Conservation (phyloP, 2,888 invertebrate genomes). For the Zygaena filipendulae region DNA sequence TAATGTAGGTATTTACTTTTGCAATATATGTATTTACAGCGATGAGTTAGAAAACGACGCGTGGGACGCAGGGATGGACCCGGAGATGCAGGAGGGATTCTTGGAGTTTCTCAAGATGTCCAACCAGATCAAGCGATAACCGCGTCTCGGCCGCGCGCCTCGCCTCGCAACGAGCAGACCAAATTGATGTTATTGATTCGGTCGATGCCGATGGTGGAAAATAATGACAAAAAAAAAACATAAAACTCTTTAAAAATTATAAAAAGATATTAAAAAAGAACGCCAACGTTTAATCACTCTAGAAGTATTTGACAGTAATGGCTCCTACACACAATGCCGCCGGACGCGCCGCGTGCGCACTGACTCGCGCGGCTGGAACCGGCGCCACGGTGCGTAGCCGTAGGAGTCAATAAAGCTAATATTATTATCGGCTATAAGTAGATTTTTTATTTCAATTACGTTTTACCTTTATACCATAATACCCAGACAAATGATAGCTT, state of each 20-base stretch:
- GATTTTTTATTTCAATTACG: no score
- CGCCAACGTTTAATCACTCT: slow-evolving; percentile 26
- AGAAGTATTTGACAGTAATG: slow-evolving; percentile 19
- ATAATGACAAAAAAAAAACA: slow-evolving; percentile 35
- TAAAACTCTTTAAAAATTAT: slow-evolving; percentile 44
- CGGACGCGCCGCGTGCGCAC: slow-evolving; percentile 9
- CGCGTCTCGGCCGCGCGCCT: slow-evolving; percentile 23
- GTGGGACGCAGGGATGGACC: slow-evolving; percentile 65
- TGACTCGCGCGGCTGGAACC: neutral
- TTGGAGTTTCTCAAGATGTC: slow-evolving; percentile 64
- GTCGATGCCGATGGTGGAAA: slow-evolving; percentile 21
- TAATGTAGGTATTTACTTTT: no score
- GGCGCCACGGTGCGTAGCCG: neutral
- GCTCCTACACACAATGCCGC: no score
- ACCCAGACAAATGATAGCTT: no score
- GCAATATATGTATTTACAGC: slow-evolving; percentile 28
- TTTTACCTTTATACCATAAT: no score
- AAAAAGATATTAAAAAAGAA: slow-evolving; percentile 44
- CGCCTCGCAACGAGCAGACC: slow-evolving; percentile 37
- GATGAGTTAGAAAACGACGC: slow-evolving; percentile 60
- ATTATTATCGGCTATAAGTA: no score
- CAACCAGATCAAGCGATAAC: slow-evolving; percentile 66
- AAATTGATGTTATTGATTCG: slow-evolving; percentile 32
- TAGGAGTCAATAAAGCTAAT: no score
- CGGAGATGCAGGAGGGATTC: slow-evolving; percentile 62